A percentile compares a stretch with the other conserved stretches of the same genome.
These are phyloP conservation scores for Neelides folsomi DNA, from an alignment of 2,888 invertebrate species.

Conservation along the genomic window DNA sequence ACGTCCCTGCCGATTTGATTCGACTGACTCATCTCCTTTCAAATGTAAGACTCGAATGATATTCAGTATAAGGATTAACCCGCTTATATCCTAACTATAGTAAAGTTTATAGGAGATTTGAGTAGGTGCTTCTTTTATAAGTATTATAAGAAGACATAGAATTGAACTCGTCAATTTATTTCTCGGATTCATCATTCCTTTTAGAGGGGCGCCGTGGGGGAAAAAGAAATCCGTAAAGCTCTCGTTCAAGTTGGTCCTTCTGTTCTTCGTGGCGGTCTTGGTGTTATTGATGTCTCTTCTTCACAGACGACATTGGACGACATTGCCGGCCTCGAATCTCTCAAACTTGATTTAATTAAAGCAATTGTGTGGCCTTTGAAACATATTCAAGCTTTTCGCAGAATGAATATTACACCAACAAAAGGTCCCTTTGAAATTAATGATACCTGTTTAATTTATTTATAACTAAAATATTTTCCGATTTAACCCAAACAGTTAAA, in stretches of 20 bases:
- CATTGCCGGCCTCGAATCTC: slow-evolving; percentile 45
- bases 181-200: background rate
- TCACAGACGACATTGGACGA: slow-evolving; percentile 38
- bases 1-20: slow-evolving; percentile 45
- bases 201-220: slow-evolving; percentile 34
- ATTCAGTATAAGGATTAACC: too few species aligned
- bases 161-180: background rate
- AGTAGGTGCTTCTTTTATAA: too few species aligned
- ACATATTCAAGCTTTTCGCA: slow-evolving; percentile 43
- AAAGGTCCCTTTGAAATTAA: slow-evolving; percentile 41
- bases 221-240: slow-evolving; percentile 23
- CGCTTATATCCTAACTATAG: too few species aligned
- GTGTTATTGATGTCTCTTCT: slow-evolving; percentile 38
- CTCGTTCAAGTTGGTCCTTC: slow-evolving; percentile 39
- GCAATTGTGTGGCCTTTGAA: slow-evolving; percentile 47
- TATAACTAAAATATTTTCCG: too few species aligned
- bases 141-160: too few species aligned
- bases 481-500: too few species aligned
- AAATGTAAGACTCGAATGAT: too few species aligned
- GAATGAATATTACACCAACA: slow-evolving; percentile 46
- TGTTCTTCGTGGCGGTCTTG: slow-evolving; percentile 41
- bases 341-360: slow-evolving; percentile 44
- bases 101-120: too few species aligned
- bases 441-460: too few species aligned
- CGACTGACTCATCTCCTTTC: slow-evolving; percentile 39